These are phyloP conservation scores for Idaea biselata DNA, from an alignment of 2,888 invertebrate species.

Conservation along the genomic window DNA sequence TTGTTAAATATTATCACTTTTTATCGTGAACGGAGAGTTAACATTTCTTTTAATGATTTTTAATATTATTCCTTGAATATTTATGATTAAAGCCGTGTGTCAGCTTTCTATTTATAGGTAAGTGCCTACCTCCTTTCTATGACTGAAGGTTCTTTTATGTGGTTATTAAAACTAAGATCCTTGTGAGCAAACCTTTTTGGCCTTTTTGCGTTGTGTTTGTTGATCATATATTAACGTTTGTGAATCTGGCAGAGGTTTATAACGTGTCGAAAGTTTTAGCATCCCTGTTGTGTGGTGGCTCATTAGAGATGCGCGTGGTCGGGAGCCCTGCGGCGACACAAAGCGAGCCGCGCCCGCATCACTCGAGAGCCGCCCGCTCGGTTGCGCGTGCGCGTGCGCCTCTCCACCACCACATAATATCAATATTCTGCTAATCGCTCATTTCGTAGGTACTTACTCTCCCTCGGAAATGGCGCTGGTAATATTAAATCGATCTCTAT, in stretches of 20 bases:
- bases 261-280: constrained; percentile 17
- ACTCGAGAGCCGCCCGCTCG: constrained; percentile 19
- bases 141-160: neutral
- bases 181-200: too few species aligned
- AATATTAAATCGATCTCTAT: neutral
- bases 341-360: constrained; percentile 30
- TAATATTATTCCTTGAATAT: neutral
- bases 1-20: neutral
- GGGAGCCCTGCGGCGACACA: constrained; percentile 33
- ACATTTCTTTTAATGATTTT: neutral
- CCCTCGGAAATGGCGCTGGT: neutral
- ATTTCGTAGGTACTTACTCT: neutral
- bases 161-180: neutral
- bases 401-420: constrained; percentile 25
- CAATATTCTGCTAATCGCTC: constrained; percentile 18
- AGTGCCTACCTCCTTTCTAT: too few species aligned
- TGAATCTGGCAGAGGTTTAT: neutral
- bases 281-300: constrained; percentile 47
- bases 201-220: neutral
- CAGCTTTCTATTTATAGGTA: too few species aligned
- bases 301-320: constrained; percentile 57
- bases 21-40: neutral
- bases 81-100: too few species aligned
- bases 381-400: neutral
- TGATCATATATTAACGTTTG: neutral